Evolutionary conservation across 92 coral and sea anemone genomes (phyloP), one percentile per base, ranked within the genome.

Genomic region (Porites cylindrica): DNA sequence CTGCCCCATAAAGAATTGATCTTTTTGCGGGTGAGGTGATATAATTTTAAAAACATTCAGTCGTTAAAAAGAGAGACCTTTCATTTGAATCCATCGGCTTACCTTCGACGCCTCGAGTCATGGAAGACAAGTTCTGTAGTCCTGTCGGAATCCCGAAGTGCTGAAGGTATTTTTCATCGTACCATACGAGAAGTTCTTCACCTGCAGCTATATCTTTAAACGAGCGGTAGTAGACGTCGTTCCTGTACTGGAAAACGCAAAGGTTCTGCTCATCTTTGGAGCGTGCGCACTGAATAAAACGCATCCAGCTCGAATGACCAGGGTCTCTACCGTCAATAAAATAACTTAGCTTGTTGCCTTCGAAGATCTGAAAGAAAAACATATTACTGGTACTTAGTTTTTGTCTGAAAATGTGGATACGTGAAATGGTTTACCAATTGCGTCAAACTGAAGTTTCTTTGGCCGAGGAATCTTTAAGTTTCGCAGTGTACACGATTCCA

Each of bases 201-300:
- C 95, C 95, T 16, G 71, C 83, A 66, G 76, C 29, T 21, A 94
- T 86, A 51, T 94, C 93, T 50, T 91, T 89, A 54, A 89, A 79
- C 10, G 91, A 65, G 13, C 93, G 90, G 67, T 94, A 94, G 59
- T 91, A 94, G 11, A 94, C 82, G 61, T 87, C 85, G 51, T 85
- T 92, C 29, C 87, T 78, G 86, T 87, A 86, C 53, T 94, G 97
- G 72, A 89, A 94, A 1, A 90, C 97, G 32, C 52, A 75, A 82
- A 92, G 77, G 82, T 94, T 94, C 72, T 94, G 97, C 76, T 94
- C 97, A 17, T 64, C 52, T 23, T 79, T 86, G 70, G 62, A 67
- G 20, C 97, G 91, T 5, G 97, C 97, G 75, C 97, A 91, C 61
- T 90, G 97, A 51, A 94, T 94, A 60, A 94, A 94, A 32, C 95